These are phyloP conservation scores for Uropetala carovei DNA, from an alignment of 2,888 invertebrate genomes.

Conservation along the genomic window DNA sequence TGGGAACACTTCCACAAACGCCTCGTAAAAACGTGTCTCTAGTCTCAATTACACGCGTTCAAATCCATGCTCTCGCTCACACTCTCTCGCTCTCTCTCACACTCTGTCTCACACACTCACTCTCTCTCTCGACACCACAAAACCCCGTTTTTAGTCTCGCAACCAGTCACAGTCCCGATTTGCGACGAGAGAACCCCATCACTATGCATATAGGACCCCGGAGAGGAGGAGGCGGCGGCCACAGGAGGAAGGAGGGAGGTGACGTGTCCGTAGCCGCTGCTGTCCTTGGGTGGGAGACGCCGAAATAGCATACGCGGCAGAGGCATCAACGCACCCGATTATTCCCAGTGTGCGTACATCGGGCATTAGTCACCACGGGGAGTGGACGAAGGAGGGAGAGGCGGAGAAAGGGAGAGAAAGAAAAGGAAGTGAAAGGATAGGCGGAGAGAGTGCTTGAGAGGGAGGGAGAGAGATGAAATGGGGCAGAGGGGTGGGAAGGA, in stretches of 20 bases:
- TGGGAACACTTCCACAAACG: background rate
- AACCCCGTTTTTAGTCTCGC: conserved; percentile 1
- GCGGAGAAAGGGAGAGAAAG: background rate
- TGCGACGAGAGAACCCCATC: background rate
- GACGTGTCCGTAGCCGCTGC: background rate
- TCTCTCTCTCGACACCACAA: background rate
- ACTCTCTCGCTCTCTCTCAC: no score
- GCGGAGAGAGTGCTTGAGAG: background rate
- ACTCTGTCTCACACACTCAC: no score
- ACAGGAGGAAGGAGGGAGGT: background rate
- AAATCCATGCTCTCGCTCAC: no score
- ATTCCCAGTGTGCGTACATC: conserved; percentile 10
- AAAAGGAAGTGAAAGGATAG: background rate
- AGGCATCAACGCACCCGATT: conserved; percentile 15
- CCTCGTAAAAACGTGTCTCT: background rate
- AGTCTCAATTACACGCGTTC: background rate
- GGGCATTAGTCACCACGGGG: conserved; percentile 32
- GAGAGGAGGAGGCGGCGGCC: no score
- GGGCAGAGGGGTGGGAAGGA: no score
- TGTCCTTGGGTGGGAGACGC: background rate
- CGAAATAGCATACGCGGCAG: background rate
- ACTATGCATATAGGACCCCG: no score
- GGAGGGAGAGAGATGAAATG: no score
- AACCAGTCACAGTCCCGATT: background rate
- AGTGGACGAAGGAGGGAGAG: background rate